Evolutionary conservation across 2,113 vertebrate species (phyloP), one percentile per base, ranked within the genome.

Genomic region (Sprattus sprattus): DNA sequence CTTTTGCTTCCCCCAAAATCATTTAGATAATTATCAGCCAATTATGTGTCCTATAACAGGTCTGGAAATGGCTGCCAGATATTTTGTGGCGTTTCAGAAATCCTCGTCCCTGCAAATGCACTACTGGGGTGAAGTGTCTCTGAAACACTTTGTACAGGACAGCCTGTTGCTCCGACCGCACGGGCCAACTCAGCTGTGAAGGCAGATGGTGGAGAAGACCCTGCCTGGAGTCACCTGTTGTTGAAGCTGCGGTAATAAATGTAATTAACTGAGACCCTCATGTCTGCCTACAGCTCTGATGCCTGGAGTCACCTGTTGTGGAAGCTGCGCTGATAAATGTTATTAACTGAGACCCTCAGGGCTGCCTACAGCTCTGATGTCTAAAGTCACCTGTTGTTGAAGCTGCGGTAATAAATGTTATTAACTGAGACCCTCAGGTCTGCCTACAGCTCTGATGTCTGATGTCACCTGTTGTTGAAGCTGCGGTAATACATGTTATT

Each of bases 11-110:
- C 87, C 85, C 88, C 50, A 83, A 54, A 71, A 87, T 92, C 89
- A 94, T 89, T 90, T 84, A 86, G 78, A 85, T 86, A 84, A 93
- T 91, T 91, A 89, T 84, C 83, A 86, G 84, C 91, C 92, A 89
- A 92, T 91, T 92, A 92, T 85, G 89, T 86, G 52, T 89, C 89
- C 84, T 44, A 87, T 85, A 89, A 89, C 88, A 86, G 28, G 82
- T 81, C 82, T 64, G 89, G 85, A 92, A 92, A 90, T 88, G 82
- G 85, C 28, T 15, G 54, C 85, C 75, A 60, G 83, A 85, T 87
- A 89, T 90, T 67, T 90, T 86, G 54, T 46, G 86, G 89, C 84
- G 88, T 91, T 88, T 86, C 13, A 88, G 47, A 89, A 87, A 89
- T 90, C 89, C 82, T 39, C 75, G 75, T 45, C 46, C 87, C 64